Evolutionary conservation across 1,140 invertebrate species (phyloP).

Genomic region (Trichogramma pretiosum): DNA sequence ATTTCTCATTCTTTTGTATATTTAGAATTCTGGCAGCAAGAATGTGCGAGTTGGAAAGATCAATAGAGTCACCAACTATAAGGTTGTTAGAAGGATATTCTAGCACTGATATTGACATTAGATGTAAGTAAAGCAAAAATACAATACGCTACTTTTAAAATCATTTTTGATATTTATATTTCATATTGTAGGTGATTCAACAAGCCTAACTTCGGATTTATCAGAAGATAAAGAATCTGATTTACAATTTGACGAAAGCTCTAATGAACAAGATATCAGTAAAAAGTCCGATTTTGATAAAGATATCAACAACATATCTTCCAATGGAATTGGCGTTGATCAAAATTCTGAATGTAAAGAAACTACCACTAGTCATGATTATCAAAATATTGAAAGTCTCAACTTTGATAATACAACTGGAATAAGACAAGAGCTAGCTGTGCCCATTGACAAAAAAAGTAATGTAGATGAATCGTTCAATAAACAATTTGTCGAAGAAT

Average conservation of each 20-base stretch:
- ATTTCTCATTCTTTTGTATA: neutral
- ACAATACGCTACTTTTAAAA: neutral
- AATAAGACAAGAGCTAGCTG: no score
- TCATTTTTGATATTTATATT: neutral
- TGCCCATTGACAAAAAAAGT: no score
- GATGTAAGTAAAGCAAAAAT: slow-evolving; percentile 21
- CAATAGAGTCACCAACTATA: slow-evolving; percentile 48
- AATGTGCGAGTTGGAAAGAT: slow-evolving; percentile 50
- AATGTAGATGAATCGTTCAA: no score
- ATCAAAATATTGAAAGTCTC: neutral
- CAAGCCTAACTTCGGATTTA: slow-evolving; percentile 10
- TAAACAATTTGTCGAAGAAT: no score
- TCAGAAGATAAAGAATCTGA: slow-evolving; percentile 16
- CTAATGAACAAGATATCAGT: neutral
- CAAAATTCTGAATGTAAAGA: neutral
- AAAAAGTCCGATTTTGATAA: slow-evolving; percentile 11
- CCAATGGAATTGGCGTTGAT: neutral
- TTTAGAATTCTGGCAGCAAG: slow-evolving; percentile 50
- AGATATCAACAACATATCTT: slow-evolving; percentile 3
- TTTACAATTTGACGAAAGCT: slow-evolving; percentile 18
- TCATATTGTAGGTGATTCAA: slow-evolving; percentile 21
- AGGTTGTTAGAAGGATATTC: slow-evolving; percentile 50
- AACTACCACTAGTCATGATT: neutral
- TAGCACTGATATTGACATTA: slow-evolving; percentile 44
- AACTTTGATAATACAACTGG: no score